Percentiles rank a stretch among this genome's conserved stretches.
These are phyloP conservation scores for Protodeltote pygarga DNA, from an alignment of 2,888 invertebrate species.

Conservation along the genomic window DNA sequence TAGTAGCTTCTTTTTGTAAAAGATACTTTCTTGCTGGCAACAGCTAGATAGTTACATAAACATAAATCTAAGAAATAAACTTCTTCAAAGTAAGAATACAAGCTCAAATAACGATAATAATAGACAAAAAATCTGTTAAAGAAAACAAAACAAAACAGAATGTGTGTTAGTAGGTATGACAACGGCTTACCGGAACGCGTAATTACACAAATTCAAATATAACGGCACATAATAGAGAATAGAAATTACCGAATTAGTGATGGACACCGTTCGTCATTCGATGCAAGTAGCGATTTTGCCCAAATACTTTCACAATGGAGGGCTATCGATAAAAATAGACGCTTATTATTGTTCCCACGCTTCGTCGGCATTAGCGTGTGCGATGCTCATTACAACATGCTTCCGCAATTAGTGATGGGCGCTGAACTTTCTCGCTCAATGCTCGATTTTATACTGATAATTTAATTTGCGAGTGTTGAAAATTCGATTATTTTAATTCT, in stretches of 20 bases:
- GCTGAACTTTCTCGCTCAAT: constrained; percentile 64
- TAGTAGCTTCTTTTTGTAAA: no score
- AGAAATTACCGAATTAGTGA: constrained; percentile 44
- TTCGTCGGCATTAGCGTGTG: constrained; percentile 71
- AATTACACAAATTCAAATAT: constrained; percentile 37
- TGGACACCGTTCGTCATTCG: constrained; percentile 26
- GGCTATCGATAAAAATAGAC: constrained; percentile 49
- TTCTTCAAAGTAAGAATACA: background rate
- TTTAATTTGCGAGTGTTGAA: constrained; percentile 13
- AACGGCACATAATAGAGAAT: constrained; percentile 35
- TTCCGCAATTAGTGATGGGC: constrained; percentile 78
- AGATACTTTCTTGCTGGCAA: no score
- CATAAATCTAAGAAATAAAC: no score
- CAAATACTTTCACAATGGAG: constrained; percentile 49
- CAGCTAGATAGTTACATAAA: no score
- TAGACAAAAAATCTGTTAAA: background rate
- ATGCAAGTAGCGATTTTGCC: constrained; percentile 46
- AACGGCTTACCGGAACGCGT: constrained; percentile 17
- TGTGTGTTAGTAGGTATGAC: constrained; percentile 21
- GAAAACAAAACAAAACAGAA: constrained; percentile 2
- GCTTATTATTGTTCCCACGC: constrained; percentile 60
- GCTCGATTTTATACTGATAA: constrained; percentile 38
- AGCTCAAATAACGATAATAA: background rate
- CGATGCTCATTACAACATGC: constrained; percentile 74
- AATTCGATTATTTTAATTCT: background rate